Base-by-base conservation (phyloP, 2,888 invertebrate species). In the Dryocosmus kuriphilus region DNA sequence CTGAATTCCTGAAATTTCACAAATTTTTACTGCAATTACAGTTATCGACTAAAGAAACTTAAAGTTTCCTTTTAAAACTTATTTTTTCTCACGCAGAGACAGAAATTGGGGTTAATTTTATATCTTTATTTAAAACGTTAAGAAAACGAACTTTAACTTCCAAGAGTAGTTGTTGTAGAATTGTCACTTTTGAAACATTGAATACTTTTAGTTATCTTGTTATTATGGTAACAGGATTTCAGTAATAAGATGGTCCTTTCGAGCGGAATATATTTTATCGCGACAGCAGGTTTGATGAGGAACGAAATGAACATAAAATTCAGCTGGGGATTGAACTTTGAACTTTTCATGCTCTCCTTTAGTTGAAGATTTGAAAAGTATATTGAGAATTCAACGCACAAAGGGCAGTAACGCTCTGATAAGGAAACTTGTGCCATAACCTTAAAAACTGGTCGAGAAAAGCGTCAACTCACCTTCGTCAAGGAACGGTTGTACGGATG, bases 401-500 rank as follows among this genome's bases (percentile, higher is more conserved):
- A n/a, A 51, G n/a, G 8, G 51, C 51, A 51, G n/a, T 51, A 51
- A 51, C 51, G 51, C n/a, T 51, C n/a, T 51, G n/a, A 51, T 51
- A 51, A n/a, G 51, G n/a, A 51, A 51, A 51, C n/a, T 51, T 51
- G 2, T n/a, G n/a, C 51, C n/a, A 8, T n/a, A 51, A 51, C 3
- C n/a, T n/a, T 51, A 51, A 9, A 9, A 51, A n/a, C n/a, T 51
- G n/a, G n/a, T 9, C n/a, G 51, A 3, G n/a, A 51, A 9, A 51
- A 51, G n/a, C 51, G n/a, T n/a, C 51, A 51, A n/a, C n/a, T n/a
- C 51, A 51, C n/a, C 51, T n/a, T 51, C n/a, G 9, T 51, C 51
- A 51, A n/a, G 51, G 19, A 51, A 9, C 8, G 51, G 51, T 8
- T n/a, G 51, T 51, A n/a, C 51, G 3, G n/a, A n/a, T 51, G 51